These are phyloP conservation scores for Manis javanica DNA, from an alignment of 2,797 vertebrate genomes.

Conservation along the genomic window DNA sequence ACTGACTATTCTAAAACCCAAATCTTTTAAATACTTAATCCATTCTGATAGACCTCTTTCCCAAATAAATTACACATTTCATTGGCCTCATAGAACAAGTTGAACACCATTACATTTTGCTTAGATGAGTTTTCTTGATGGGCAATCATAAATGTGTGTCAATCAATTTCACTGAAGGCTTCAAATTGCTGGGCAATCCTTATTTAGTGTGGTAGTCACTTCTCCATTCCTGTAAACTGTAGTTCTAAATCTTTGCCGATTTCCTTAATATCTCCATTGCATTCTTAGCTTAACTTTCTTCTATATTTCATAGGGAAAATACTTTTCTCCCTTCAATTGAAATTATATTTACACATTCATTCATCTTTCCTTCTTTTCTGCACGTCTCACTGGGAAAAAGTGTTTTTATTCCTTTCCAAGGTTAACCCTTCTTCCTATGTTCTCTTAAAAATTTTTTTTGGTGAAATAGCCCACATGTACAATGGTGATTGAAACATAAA, in stretches of 20 bases:
- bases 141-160: not conserved
- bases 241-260: not conserved
- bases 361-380: not conserved
- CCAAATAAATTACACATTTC: not conserved
- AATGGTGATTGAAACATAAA: not conserved
- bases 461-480: not conserved
- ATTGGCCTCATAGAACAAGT: not conserved
- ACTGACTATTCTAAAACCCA: not conserved
- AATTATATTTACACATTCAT: not conserved
- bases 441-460: not conserved
- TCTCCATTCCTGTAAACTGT: not conserved
- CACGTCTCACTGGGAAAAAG: not conserved
- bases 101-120: not conserved
- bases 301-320: not conserved
- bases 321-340: not conserved
- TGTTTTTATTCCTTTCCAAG: not conserved
- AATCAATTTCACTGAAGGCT: not conserved
- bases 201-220: not conserved
- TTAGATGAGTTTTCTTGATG: not conserved
- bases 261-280: not conserved
- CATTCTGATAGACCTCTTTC: not conserved
- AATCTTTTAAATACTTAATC: slow-evolving; percentile 13
- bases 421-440: not conserved
- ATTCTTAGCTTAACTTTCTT: slow-evolving; percentile 2
- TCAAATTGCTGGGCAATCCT: not conserved